phyloP scores from a whole-genome alignment of 2,797 vertebrate genomes.

The Malurus leucopterus region DNA sequence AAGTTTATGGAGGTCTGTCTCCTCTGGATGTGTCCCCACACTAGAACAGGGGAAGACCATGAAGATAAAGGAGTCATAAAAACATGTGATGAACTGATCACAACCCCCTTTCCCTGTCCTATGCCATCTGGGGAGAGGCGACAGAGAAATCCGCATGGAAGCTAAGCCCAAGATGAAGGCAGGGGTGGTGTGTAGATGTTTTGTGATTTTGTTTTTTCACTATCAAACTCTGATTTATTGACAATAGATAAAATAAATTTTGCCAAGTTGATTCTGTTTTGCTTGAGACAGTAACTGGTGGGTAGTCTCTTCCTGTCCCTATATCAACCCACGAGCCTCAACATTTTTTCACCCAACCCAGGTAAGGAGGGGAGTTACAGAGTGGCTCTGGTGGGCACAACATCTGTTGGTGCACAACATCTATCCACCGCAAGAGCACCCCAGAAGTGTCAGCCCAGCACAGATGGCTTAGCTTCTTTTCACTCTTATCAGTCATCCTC shows the following conservation, averaged over 20 bases:
- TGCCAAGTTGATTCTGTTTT: neutral
- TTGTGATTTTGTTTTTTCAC: neutral
- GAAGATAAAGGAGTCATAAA: neutral
- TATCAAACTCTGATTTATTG: neutral
- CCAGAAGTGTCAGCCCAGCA: neutral
- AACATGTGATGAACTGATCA: neutral
- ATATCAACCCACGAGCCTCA: rapidly evolving
- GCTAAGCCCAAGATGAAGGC: rapidly evolving
- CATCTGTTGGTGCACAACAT: neutral
- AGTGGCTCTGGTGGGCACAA: rapidly evolving
- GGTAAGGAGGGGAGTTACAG: neutral
- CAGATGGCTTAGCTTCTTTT: neutral
- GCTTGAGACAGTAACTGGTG: neutral
- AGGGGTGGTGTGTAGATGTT: rapidly evolving
- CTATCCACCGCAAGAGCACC: neutral
- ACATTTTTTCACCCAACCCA: rapidly evolving
- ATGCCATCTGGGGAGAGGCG: rapidly evolving
- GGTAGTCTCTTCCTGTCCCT: neutral
- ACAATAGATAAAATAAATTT: neutral
- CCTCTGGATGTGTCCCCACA: rapidly evolving
- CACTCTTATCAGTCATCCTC: neutral
- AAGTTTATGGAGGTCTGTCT: neutral
- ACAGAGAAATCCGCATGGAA: neutral
- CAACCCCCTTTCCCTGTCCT: rapidly evolving
- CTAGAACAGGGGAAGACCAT: neutral